Percentiles rank a stretch among this genome's conserved stretches.
Conservation (phyloP, 2,113 vertebrate genomes). For the Mirounga angustirostris region DNA sequence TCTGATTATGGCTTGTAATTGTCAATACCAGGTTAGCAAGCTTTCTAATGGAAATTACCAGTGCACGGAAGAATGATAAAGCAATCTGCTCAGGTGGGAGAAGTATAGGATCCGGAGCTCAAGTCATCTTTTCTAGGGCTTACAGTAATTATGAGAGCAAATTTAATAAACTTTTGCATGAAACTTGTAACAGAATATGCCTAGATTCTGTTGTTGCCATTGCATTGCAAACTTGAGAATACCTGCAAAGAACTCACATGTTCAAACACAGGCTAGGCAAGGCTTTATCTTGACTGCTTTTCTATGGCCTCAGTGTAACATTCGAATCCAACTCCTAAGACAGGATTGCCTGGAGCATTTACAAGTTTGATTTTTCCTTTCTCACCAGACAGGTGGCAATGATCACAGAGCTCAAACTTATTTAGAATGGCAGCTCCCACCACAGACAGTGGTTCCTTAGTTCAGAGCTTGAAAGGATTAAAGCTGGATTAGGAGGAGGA, state of each 20-base stretch:
- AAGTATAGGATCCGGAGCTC: background rate
- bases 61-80: conserved; percentile 56
- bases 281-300: background rate
- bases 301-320: background rate
- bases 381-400: background rate
- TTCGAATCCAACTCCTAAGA: background rate
- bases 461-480: conserved; percentile 70
- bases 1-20: conserved; percentile 64
- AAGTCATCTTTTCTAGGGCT: conserved; percentile 25
- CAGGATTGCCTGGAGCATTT: conserved; percentile 47
- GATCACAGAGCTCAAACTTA: conserved; percentile 58
- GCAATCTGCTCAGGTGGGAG: conserved; percentile 35
- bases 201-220: background rate
- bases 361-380: conserved; percentile 13
- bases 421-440: conserved; percentile 60
- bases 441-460: conserved; percentile 57
- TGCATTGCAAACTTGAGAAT: conserved; percentile 3
- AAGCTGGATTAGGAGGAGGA: conserved; percentile 58
- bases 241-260: background rate
- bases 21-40: conserved; percentile 69
- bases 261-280: background rate
- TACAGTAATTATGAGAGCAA: conserved; percentile 59
- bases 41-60: conserved; percentile 73
- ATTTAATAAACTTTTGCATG: conserved; percentile 74
- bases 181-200: conserved; percentile 46